phyloP scores from a whole-genome alignment of 2,888 invertebrate genomes.

The Scelioninae gen. 2 region DNA sequence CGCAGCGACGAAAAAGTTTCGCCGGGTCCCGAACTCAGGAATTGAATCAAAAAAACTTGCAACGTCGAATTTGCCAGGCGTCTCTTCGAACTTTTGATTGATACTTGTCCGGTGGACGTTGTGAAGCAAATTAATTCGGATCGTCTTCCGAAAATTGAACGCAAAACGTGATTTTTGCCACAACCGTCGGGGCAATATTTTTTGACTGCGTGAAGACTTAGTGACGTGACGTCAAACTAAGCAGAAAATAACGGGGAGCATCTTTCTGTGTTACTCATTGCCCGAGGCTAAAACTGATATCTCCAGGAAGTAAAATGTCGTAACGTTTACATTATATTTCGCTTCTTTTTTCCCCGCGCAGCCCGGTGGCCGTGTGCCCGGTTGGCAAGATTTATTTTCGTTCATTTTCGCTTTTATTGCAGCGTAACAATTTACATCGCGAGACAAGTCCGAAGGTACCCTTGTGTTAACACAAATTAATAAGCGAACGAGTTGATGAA shows the following conservation, averaged over 20 bases:
- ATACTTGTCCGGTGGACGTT: constrained; percentile 20
- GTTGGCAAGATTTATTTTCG: constrained; percentile 22
- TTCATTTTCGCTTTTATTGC: constrained; percentile 23
- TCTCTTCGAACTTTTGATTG: constrained; percentile 15
- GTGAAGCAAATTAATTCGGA: constrained; percentile 21
- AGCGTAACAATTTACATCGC: constrained; percentile 2
- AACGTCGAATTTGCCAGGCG: constrained; percentile 31
- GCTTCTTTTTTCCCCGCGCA: constrained; percentile 9
- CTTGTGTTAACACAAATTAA: background rate
- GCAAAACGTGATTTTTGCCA: constrained; percentile 20
- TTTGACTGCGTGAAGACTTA: constrained; percentile 19
- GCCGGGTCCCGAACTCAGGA: constrained; percentile 2
- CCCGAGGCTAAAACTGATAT: constrained; percentile 28
- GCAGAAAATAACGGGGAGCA: constrained; percentile 45
- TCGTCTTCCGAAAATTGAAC: constrained; percentile 1
- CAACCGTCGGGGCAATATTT: constrained; percentile 16
- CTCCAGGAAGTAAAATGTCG: constrained; percentile 33
- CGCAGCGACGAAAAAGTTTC: constrained; percentile 33
- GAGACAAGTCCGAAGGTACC: background rate
- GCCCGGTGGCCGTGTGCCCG: constrained; percentile 1
- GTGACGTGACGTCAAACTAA: constrained; percentile 31
- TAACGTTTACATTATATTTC: constrained; percentile 33
- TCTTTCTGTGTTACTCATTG: constrained; percentile 29
- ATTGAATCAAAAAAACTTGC: constrained; percentile 29
- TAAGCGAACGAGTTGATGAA: too few relatives aligned